Evolutionary conservation across 2,113 vertebrate species (phyloP).

Genomic region (Sander vitreus): DNA sequence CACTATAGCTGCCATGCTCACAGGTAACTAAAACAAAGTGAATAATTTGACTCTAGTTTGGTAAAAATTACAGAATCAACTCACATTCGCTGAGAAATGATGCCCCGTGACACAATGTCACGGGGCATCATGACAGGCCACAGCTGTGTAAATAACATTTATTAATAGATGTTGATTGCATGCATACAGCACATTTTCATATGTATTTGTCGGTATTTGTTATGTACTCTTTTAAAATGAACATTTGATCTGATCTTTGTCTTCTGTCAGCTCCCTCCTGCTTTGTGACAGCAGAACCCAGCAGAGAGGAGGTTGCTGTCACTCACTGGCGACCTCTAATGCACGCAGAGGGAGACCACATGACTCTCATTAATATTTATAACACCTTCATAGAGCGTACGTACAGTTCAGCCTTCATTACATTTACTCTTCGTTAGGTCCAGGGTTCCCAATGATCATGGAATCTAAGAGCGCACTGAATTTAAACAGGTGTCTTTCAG

Average conservation of each 20-base stretch:
- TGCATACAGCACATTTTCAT: not conserved
- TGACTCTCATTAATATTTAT: constrained; percentile 91
- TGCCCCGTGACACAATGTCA: not conserved
- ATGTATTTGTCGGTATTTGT: not conserved
- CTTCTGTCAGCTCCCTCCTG: constrained; percentile 84
- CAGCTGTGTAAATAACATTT: not conserved
- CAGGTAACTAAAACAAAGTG: constrained; percentile 80
- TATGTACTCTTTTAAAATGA: not conserved
- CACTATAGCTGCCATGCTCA: constrained; percentile 93
- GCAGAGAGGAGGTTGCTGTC: constrained; percentile 78
- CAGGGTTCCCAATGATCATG: not conserved
- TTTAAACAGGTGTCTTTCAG: no score
- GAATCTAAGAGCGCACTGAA: not conserved
- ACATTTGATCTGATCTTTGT: not conserved
- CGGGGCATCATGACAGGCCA: not conserved
- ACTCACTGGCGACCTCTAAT: constrained; percentile 85
- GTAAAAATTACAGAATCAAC: not conserved
- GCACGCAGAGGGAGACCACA: constrained; percentile 93
- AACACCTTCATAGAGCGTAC: constrained; percentile 90
- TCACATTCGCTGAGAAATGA: not conserved
- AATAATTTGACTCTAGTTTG: not conserved
- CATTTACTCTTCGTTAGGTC: no score
- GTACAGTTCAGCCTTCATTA: constrained; percentile 47
- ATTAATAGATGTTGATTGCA: not conserved
- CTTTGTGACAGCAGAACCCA: constrained; percentile 84